phyloP scores from a whole-genome alignment of 2,888 invertebrate genomes.

The Stenodema calcarata region DNA sequence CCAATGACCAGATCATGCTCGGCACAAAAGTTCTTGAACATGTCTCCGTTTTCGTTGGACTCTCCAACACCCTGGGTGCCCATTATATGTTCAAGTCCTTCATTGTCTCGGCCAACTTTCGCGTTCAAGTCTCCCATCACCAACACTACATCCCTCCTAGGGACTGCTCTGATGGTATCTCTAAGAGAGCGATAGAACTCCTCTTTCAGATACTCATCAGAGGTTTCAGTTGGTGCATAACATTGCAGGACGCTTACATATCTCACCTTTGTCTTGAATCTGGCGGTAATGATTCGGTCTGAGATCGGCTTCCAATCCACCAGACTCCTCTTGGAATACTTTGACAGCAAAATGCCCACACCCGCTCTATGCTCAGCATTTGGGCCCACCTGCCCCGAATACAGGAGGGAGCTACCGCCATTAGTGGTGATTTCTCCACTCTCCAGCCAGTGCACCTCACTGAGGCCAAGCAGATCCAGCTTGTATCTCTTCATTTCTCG shows the following conservation, averaged over 20 bases:
- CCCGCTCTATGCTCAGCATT: conserved; percentile 12
- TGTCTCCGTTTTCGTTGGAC: not conserved
- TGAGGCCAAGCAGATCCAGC: conserved; percentile 8
- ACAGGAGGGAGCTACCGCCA: not conserved
- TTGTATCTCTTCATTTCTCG: conserved; percentile 36
- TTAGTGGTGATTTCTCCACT: not conserved
- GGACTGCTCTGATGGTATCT: not conserved
- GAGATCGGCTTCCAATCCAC: conserved; percentile 34
- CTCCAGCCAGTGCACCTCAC: conserved; percentile 27
- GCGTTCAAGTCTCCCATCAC: not conserved
- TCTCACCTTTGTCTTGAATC: not conserved
- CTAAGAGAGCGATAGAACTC: not conserved
- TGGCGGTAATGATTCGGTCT: conserved; percentile 1
- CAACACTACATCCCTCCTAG: not conserved
- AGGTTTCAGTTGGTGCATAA: conserved; percentile 16
- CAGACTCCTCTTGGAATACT: not conserved
- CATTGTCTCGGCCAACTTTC: not conserved
- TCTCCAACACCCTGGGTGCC: not conserved
- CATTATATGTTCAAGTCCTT: conserved; percentile 23
- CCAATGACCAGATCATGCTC: conserved; percentile 27
- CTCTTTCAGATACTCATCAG: not conserved
- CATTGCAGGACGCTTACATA: not conserved
- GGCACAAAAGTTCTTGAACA: conserved; percentile 38
- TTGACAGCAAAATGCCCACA: conserved; percentile 27
- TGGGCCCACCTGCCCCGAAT: not conserved